phyloP scores from a whole-genome alignment of 2,797 vertebrate genomes.

The Heterohyrax brucei region DNA sequence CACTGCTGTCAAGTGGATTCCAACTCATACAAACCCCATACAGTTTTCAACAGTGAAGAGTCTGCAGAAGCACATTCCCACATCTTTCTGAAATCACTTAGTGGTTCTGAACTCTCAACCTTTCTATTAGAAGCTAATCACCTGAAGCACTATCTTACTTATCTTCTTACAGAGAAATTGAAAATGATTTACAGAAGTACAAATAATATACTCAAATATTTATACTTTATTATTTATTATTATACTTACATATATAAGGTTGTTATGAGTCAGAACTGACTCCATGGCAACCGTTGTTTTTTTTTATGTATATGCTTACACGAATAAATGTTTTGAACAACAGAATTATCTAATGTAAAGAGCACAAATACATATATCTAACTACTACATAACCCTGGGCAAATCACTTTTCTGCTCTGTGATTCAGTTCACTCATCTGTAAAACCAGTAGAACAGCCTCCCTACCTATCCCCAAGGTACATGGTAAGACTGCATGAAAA shows the following conservation, averaged over 20 bases:
- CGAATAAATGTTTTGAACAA: conserved; percentile 35
- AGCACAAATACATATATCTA: conserved; percentile 25
- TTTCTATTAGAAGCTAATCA: too few relatives aligned
- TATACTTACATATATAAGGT: too few relatives aligned
- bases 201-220: conserved; percentile 1
- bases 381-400: conserved; percentile 39
- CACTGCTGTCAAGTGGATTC: too few relatives aligned
- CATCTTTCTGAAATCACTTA: too few relatives aligned
- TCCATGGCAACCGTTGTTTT: too few relatives aligned
- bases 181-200: conserved; percentile 23
- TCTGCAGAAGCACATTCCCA: too few relatives aligned
- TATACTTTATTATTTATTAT: too few relatives aligned
- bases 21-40: too few relatives aligned
- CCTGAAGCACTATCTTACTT: background rate
- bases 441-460: conserved; percentile 47
- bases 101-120: too few relatives aligned
- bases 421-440: conserved; percentile 73
- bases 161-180: conserved; percentile 24
- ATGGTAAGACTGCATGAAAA: conserved; percentile 2
- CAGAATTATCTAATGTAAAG: conserved; percentile 34
- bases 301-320: background rate
- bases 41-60: too few relatives aligned
- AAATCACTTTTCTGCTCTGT: conserved; percentile 54
- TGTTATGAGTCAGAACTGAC: too few relatives aligned
- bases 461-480: conserved; percentile 16